These are phyloP conservation scores for Sparidentex hasta DNA, from an alignment of 2,797 vertebrate genomes.

Conservation along the genomic window DNA sequence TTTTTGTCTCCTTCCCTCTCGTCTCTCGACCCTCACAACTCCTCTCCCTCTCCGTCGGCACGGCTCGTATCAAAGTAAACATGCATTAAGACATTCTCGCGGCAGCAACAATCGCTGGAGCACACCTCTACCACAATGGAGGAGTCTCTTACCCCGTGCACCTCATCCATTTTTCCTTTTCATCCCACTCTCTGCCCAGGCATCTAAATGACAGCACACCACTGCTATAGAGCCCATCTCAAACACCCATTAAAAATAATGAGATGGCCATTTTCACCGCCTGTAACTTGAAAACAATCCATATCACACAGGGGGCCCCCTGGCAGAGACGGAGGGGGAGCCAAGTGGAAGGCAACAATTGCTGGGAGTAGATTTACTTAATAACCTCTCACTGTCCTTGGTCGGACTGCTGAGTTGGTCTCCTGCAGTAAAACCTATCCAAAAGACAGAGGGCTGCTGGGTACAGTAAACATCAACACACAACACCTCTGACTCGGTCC, in stretches of 20 bases:
- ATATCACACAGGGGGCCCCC: conserved; percentile 68
- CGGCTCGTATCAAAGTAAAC: conserved; percentile 66
- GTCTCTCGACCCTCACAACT: neutral
- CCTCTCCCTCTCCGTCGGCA: neutral
- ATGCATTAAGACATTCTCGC: conserved; percentile 56
- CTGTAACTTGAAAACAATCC: conserved; percentile 84
- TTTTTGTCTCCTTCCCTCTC: neutral
- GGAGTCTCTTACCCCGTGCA: conserved; percentile 44
- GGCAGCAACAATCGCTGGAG: conserved; percentile 36
- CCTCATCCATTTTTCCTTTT: conserved; percentile 67
- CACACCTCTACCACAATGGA: conserved; percentile 34
- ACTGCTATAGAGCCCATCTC: conserved; percentile 73
- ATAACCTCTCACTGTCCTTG: conserved; percentile 81
- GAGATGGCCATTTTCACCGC: conserved; percentile 81
- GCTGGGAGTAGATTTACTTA: conserved; percentile 77
- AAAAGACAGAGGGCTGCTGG: conserved; percentile 37
- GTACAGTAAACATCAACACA: conserved; percentile 22
- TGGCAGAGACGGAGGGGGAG: conserved; percentile 60
- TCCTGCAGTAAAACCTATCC: conserved; percentile 57
- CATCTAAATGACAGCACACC: conserved; percentile 73
- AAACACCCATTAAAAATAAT: conserved; percentile 87
- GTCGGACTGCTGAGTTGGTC: conserved; percentile 56
- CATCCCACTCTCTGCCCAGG: conserved; percentile 62
- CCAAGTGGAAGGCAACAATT: conserved; percentile 70
- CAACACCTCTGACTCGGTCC: neutral